Evolutionary conservation across 2,888 invertebrate species (phyloP).

Genomic region (Leucoptera coffeella): DNA sequence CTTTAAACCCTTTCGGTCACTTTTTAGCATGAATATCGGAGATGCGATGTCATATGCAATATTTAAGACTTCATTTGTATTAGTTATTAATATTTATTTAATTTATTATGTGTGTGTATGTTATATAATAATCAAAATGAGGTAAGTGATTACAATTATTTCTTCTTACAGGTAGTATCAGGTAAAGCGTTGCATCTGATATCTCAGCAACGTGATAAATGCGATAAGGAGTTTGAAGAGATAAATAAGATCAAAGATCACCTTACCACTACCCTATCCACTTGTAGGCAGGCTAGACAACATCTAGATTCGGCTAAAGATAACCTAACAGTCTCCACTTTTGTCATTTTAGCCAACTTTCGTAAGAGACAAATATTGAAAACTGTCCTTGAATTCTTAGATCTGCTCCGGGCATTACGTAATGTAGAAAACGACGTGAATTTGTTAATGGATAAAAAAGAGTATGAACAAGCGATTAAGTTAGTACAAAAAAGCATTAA

Average conservation of each 20-base stretch:
- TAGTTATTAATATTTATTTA: too few relatives aligned
- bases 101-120: too few relatives aligned
- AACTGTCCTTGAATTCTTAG: constrained; percentile 71
- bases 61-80: too few relatives aligned
- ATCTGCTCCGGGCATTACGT: constrained; percentile 46
- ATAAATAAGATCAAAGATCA: constrained; percentile 67
- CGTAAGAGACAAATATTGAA: constrained; percentile 79
- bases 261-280: constrained; percentile 61
- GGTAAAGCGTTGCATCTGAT: constrained; percentile 91
- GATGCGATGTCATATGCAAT: too few relatives aligned
- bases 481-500: constrained; percentile 81
- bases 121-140: too few relatives aligned
- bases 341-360: constrained; percentile 88
- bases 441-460: constrained; percentile 72
- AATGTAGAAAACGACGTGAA: constrained; percentile 81
- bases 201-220: constrained; percentile 82
- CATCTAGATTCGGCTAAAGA: constrained; percentile 71
- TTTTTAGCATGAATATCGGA: too few relatives aligned
- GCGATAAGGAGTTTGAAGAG: constrained; percentile 77
- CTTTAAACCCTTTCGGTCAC: too few relatives aligned
- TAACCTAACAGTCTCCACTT: constrained; percentile 77
- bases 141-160: too few relatives aligned
- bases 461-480: constrained; percentile 88
- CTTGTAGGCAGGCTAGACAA: constrained; percentile 65
- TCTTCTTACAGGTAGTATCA: constrained; percentile 65